Conservation (phyloP, 2,113 vertebrate species). For the Neodon shergylaensis region DNA sequence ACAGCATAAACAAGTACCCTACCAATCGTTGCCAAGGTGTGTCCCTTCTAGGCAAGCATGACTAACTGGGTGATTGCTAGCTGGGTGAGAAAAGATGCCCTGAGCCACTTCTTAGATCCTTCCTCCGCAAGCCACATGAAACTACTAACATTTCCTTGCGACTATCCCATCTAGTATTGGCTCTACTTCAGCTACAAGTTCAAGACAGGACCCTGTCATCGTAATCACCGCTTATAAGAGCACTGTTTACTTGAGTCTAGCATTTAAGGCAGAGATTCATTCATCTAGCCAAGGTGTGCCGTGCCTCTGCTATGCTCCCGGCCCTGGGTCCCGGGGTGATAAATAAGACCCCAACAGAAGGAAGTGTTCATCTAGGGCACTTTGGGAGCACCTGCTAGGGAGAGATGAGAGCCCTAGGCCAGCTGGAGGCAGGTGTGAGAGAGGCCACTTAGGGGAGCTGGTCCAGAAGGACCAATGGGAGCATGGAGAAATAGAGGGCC, state of each 20-base stretch:
- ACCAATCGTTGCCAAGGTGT: background rate
- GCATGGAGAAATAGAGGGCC: background rate
- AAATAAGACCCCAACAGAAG: background rate
- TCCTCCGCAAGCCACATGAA: background rate
- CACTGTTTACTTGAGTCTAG: background rate
- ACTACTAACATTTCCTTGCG: background rate
- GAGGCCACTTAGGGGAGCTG: background rate
- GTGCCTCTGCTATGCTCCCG: background rate
- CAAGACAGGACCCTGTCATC: background rate
- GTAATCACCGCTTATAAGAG: background rate
- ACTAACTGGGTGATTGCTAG: background rate
- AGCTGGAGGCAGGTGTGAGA: background rate
- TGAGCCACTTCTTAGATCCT: background rate
- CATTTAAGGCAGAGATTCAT: conserved; percentile 15
- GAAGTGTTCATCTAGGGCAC: background rate
- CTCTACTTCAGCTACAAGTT: conserved; percentile 6
- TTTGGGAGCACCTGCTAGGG: background rate
- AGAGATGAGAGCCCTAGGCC: background rate
- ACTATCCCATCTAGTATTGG: background rate
- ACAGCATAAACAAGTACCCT: conserved; percentile 46
- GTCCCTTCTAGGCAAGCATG: conserved; percentile 18
- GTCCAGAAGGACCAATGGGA: conserved; percentile 9
- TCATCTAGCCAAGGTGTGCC: background rate
- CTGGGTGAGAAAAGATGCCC: background rate
- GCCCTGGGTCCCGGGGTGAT: background rate